Conservation (phyloP, 2,797 vertebrate species). For the Varecia variegata region DNA sequence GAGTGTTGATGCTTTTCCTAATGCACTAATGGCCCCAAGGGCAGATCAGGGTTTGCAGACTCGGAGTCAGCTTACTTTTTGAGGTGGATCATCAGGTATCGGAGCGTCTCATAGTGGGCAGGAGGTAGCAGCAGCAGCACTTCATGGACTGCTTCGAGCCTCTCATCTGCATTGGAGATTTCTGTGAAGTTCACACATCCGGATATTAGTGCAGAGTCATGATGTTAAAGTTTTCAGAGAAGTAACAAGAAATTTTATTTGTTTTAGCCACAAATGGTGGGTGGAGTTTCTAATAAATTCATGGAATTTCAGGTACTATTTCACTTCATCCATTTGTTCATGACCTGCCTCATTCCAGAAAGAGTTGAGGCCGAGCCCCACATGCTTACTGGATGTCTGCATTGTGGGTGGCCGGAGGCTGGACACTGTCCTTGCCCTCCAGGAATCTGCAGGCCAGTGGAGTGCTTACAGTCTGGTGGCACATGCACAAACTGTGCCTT, state of each 20-base stretch:
- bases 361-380: background rate
- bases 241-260: background rate
- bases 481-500: too few species aligned
- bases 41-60: accelerated
- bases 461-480: background rate
- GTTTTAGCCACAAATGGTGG: background rate
- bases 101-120: constrained; percentile 96
- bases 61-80: constrained; percentile 85
- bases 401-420: background rate
- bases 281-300: background rate
- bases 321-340: background rate
- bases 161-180: constrained; percentile 91
- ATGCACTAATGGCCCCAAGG: too few species aligned
- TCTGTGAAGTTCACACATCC: constrained; percentile 83
- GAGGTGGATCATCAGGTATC: constrained; percentile 90
- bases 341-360: background rate
- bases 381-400: accelerated
- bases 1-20: background rate
- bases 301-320: background rate
- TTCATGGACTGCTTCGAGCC: constrained; percentile 96
- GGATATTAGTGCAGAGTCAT: background rate
- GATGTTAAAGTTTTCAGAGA: background rate
- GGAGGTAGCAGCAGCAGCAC: constrained; percentile 94
- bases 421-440: background rate
- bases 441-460: background rate